These are phyloP conservation scores for Rhogogaster chlorosoma DNA, from an alignment of 2,888 invertebrate genomes.

Conservation along the genomic window DNA sequence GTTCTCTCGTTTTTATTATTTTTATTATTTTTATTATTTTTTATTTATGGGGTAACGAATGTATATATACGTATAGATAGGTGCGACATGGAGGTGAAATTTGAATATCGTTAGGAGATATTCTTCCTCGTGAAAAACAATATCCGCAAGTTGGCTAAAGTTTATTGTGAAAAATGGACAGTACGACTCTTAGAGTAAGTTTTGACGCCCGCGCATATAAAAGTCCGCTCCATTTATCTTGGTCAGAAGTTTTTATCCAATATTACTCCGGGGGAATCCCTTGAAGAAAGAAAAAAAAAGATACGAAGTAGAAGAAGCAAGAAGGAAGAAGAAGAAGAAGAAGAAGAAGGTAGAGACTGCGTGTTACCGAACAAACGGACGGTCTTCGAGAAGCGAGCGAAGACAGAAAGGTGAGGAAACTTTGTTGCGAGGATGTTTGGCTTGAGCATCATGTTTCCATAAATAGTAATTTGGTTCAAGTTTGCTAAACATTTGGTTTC, in stretches of 20 bases:
- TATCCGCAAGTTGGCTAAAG: constrained; percentile 50
- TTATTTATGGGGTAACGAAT: neutral
- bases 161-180: constrained; percentile 59
- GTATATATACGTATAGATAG: neutral
- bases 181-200: constrained; percentile 50
- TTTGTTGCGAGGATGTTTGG: neutral
- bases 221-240: constrained; percentile 61
- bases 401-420: constrained; percentile 11
- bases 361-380: neutral
- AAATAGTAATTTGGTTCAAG: constrained; percentile 61
- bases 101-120: constrained; percentile 17
- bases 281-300: neutral
- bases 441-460: constrained; percentile 53
- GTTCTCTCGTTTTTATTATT: neutral
- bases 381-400: neutral
- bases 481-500: constrained; percentile 57
- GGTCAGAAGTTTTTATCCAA: constrained; percentile 64
- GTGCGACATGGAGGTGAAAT: neutral
- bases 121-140: constrained; percentile 37
- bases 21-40: neutral
- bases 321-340: neutral
- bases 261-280: constrained; percentile 54
- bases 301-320: neutral
- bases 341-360: neutral
- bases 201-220: constrained; percentile 49